Base-by-base conservation (phyloP, 2,888 invertebrate species). In the Morpho helenor region DNA sequence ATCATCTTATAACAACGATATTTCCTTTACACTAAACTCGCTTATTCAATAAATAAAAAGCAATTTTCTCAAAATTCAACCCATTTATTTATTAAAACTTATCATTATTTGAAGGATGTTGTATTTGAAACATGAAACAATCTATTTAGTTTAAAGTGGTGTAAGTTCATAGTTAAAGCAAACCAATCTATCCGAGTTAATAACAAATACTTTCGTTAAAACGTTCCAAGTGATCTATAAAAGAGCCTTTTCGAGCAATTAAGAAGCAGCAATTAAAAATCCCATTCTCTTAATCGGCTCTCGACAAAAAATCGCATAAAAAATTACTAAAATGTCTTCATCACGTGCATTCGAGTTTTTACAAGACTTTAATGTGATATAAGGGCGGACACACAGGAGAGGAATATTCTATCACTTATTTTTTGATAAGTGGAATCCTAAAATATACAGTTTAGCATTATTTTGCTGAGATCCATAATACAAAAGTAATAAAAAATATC, bases 221-320 rank as follows among this genome's bases (percentile, higher is more conserved):
- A 59, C 45, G 52, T 49, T 56, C 41, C 49, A 53, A 62, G 46
- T 52, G 62, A 64, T 52, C 64, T 57, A 66, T 65, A 64, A 66
- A 66, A 66, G 61, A 57, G 59, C 54, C 56, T 66, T 66, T 66
- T 70, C 68, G 75, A 76, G 79, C 80, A 79, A 82, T 83, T 79
- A 80, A 80, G 75, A 68, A 60, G 60, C 58, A 67, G 73, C 80
- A 80, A 84, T 83, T 85, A 84, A 84, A 79, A 68, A 65, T 67
- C 65, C 76, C 75, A 76, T 79, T 79, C 73, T 72, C 75, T 79
- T 79, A 80, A 84, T 84, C 76, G 81, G 61, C 66, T 49, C 49
- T 64, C 62, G 62, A 70, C 61, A 75, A 81, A 82, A 82, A 79
- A 74, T 51, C 55, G 57, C 56, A 67, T 68, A 75, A 79, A 79